phyloP scores from a whole-genome alignment of 2,113 vertebrate genomes.

The Corythornis madagascariensis region DNA sequence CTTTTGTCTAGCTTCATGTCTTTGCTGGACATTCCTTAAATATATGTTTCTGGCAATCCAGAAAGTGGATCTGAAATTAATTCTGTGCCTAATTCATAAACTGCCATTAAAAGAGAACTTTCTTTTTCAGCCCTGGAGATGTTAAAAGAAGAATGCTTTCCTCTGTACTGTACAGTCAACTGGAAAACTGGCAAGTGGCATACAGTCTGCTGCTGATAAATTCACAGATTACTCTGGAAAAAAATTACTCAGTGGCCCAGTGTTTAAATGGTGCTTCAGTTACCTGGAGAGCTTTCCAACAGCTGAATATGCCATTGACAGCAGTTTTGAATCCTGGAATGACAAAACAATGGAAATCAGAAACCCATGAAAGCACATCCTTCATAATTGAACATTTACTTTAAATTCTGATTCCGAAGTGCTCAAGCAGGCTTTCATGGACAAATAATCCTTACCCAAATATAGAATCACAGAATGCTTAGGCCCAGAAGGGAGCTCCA shows the following conservation, averaged over 20 bases:
- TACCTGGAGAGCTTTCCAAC: slow-evolving; percentile 98
- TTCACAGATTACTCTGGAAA: background rate
- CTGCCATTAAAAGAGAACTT: background rate
- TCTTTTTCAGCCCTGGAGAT: background rate
- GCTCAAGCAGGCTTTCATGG: background rate
- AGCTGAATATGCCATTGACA: slow-evolving; percentile 95
- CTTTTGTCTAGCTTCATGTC: background rate
- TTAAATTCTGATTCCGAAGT: background rate
- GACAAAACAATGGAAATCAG: slow-evolving; percentile 40
- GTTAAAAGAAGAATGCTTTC: background rate
- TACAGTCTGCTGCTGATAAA: background rate
- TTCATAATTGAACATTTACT: background rate
- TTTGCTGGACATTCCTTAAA: background rate
- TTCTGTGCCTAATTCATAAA: background rate
- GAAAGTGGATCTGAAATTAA: background rate
- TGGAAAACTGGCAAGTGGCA: background rate
- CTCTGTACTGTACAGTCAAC: background rate
- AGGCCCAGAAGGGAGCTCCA: too few species aligned
- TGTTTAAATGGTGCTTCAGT: slow-evolving; percentile 51
- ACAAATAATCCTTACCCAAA: background rate
- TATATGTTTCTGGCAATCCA: background rate
- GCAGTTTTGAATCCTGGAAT: slow-evolving; percentile 91
- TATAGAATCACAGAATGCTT: too few species aligned
- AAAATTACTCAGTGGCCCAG: background rate
- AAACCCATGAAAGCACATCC: background rate